These are phyloP conservation scores for Spongilla lacustris DNA, from an alignment of 37 sponge, comb jelly and placozoan genomes.

Conservation along the genomic window DNA sequence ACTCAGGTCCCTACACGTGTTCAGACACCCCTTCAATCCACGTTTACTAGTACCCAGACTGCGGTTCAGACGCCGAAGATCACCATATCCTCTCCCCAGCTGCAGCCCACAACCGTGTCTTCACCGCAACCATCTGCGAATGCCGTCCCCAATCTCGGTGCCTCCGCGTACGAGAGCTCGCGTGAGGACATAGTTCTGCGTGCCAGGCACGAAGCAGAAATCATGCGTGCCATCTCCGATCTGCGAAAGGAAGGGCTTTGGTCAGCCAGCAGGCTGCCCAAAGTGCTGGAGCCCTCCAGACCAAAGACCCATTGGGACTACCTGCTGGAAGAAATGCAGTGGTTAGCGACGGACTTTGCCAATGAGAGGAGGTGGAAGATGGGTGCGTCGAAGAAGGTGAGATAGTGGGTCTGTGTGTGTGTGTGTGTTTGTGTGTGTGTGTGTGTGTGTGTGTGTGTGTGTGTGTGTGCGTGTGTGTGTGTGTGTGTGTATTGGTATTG, in stretches of 20 bases:
- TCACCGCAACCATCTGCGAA: conserved; percentile 44
- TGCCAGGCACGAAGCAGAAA: conserved; percentile 89
- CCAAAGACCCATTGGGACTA: conserved; percentile 92
- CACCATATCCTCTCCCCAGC: conserved; percentile 15
- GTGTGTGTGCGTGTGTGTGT: no score
- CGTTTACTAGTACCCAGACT: conserved; percentile 1
- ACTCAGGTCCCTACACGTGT: not conserved
- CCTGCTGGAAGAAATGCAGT: conserved; percentile 96
- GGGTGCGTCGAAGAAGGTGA: conserved; percentile 82
- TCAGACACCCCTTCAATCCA: conserved; percentile 46
- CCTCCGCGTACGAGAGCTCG: conserved; percentile 73
- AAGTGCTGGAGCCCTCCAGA: conserved; percentile 84
- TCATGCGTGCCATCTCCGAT: conserved; percentile 86
- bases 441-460: not conserved
- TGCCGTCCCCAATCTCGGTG: conserved; percentile 39
- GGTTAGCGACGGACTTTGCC: conserved; percentile 95
- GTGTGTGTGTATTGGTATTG: no score
- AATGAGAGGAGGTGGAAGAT: conserved; percentile 95
- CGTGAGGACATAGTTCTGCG: conserved; percentile 93
- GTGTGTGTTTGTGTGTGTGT: not conserved
- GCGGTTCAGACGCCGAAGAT: not conserved
- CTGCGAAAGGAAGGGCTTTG: conserved; percentile 92
- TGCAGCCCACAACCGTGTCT: conserved; percentile 3
- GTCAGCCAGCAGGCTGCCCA: conserved; percentile 93
- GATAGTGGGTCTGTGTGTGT: not conserved